Base-by-base conservation (phyloP, 1,140 invertebrate genomes). In the Gonatopus flavifemur region DNA sequence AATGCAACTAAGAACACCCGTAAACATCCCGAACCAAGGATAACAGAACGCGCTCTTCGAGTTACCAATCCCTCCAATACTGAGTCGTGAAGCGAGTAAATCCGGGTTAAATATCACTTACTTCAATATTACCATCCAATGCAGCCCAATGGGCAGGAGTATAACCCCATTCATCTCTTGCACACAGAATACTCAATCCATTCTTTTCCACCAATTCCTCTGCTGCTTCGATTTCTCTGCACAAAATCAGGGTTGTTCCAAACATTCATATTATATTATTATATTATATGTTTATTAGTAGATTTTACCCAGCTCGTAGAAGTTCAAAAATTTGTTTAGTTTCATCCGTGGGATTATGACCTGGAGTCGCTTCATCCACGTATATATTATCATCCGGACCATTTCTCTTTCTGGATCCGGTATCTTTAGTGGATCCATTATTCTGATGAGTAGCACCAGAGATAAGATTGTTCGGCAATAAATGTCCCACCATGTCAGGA, bases 121-220 rank as follows among this genome's bases (percentile, higher is more conserved):
- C 84, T 69, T 90, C 87, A 10, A 89, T 85, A 62, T 89, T 89
- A 12, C 93, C 92, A 66, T 94, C 91, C 7, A 94, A 74, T 19
- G 91, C 91, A 9, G 90, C 90, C 93, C 92, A 95, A 72, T 95
- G 93, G 9, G 91, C 91, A 3, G 91, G 90, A 1, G 92, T 94
- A 69, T 95, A 94, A 13, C 92, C 93, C 80, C 93, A 93, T 64
- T 93, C 88, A 72, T 95, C 92, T 22, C 91, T 80, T 0, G 86
- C 85, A 38, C 84, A 84, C 19, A 92, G 68, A 38, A 87, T 82
- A 72, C 85, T 86, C 5, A 84, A 76, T 0, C 88, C 88, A 35
- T 67, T 67, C 66, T 89, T 89, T 57, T 91, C 89, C 6, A 91
- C 87, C 12, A 90, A 73, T 33, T 84, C 82, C 67, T 91, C 89